Evolutionary conservation across 2,797 vertebrate genomes (phyloP).

Genomic region (Falco biarmicus): DNA sequence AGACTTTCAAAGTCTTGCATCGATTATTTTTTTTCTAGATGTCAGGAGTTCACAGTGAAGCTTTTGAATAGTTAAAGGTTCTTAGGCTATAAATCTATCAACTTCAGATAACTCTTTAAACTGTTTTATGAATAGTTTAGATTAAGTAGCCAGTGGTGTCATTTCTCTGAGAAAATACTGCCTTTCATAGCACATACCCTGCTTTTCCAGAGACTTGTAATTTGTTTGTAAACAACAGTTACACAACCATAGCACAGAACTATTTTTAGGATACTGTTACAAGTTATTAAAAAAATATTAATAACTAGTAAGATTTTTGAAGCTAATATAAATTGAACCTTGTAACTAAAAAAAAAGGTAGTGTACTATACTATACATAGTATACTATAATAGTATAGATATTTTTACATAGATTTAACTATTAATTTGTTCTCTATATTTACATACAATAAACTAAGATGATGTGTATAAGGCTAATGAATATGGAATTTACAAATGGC

Average conservation of each 20-base stretch:
- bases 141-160: not conserved
- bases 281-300: not conserved
- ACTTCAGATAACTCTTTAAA: not conserved
- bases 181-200: not conserved
- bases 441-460: conserved; percentile 34
- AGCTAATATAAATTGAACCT: not conserved
- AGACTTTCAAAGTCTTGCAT: not conserved
- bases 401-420: conserved; percentile 6
- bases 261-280: not conserved
- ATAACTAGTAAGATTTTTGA: not conserved
- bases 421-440: conserved; percentile 2
- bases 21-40: not conserved
- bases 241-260: not conserved
- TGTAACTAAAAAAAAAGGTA: not conserved
- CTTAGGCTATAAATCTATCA: not conserved
- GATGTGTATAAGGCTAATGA: not conserved
- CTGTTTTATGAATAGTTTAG: not conserved
- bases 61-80: not conserved
- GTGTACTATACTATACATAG: not conserved
- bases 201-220: not conserved
- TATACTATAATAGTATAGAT: not conserved
- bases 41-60: not conserved
- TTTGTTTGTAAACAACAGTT: conserved; percentile 39
- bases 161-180: not conserved
- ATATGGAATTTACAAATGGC: conserved; percentile 28